Evolutionary conservation across 2,888 invertebrate species (phyloP).

Genomic region (Callosobruchus maculatus): DNA sequence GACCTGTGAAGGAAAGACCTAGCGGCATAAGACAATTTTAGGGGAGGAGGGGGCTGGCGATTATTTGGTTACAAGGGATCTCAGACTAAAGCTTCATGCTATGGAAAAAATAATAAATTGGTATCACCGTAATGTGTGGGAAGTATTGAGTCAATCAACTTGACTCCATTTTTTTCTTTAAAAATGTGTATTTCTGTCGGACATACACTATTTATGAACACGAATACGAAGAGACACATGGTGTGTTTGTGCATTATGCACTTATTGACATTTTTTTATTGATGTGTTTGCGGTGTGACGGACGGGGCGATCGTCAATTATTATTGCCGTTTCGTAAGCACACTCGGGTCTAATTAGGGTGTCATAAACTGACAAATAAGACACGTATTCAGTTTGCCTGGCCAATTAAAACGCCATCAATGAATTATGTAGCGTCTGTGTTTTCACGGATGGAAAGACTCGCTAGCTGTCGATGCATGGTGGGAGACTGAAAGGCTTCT

Average conservation of each 20-base stretch:
- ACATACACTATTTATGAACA: neutral
- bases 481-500: neutral
- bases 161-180: too few relatives aligned
- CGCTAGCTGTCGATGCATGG: slow-evolving; percentile 8
- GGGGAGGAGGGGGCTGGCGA: too few relatives aligned
- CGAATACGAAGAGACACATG: neutral
- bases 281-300: neutral
- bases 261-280: neutral
- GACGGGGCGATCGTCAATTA: slow-evolving; percentile 8
- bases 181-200: too few relatives aligned
- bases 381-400: slow-evolving; percentile 27
- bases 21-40: too few relatives aligned
- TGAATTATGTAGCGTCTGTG: slow-evolving; percentile 30
- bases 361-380: slow-evolving; percentile 31
- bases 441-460: slow-evolving; percentile 10
- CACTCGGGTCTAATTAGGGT: slow-evolving; percentile 12
- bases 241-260: neutral
- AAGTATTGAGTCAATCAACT: too few relatives aligned
- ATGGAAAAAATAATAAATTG: too few relatives aligned
- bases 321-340: slow-evolving; percentile 10
- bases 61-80: too few relatives aligned
- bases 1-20: too few relatives aligned
- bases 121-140: too few relatives aligned
- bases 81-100: too few relatives aligned
- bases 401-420: slow-evolving; percentile 37